Evolutionary conservation across 1,140 invertebrate genomes (phyloP), one percentile per base, ranked within the genome.

Genomic region (Physella acuta): DNA sequence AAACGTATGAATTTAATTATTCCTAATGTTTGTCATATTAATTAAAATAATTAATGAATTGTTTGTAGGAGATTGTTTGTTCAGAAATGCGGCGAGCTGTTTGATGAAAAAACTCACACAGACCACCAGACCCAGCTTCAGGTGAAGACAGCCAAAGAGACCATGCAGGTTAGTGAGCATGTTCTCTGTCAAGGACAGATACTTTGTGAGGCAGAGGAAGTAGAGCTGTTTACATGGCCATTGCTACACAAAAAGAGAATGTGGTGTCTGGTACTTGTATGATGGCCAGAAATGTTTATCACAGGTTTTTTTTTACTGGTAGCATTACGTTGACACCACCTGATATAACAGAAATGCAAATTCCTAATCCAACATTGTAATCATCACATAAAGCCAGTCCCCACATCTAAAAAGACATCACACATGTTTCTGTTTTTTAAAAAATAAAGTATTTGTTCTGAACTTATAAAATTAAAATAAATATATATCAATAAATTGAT

Each of bases 1-100:
- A 8, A 8, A 55, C 53, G 20, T 20, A 24, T 55, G 24, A 8
- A 5, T 55, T 24, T 55, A 8, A 24, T 30, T 14, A 55, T 55
- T 24, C 53, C 8, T 30, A 11, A 24, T 55, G 11, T 8, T 24
- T 55, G 5, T 55, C 53, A 55, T 55, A 8, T 24, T 55, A 8
- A 24, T 55, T 24, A 11, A 55, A 24, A 24, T 14, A 44, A 44
- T 11, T 44, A 20, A 44, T 44, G 8, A 11, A 11, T 20, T 44
- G 8, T 52, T 49, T 62, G 20, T 63, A 82, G 81, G 65, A 74
- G 80, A 28, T 55, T 80, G 60, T 84, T 81, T 75, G 75, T 80
- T 20, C 76, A 78, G 63, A 84, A 84, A 68, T 84, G 82, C 77
- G 81, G 76, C 14, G 73, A 84, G 70, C 68, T 84, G 14, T 82